A percentile compares a stretch with the other conserved stretches of the same genome.
Conservation (phyloP, 2,113 vertebrate genomes). For the Sturnira hondurensis region DNA sequence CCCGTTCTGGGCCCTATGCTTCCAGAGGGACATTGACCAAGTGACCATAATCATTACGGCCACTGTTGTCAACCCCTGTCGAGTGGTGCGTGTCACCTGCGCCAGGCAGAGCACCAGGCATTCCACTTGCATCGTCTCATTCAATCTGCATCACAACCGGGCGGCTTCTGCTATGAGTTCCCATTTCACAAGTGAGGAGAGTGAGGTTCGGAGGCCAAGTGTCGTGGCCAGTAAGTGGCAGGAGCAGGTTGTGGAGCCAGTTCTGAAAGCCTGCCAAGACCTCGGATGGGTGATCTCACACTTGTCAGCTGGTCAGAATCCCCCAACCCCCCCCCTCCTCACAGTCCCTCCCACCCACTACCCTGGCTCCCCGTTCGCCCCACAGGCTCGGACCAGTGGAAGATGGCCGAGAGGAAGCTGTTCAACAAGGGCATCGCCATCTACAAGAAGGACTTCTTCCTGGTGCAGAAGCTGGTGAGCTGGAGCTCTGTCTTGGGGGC, state of each 20-base stretch:
- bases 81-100: not conserved
- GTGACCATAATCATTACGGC: not conserved
- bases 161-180: not conserved
- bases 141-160: not conserved
- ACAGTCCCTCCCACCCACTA: not conserved
- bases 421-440: conserved; percentile 96
- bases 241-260: not conserved
- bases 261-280: not conserved
- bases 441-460: conserved; percentile 98
- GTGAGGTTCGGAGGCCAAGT: not conserved
- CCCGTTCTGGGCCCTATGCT: not conserved
- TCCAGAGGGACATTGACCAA: not conserved
- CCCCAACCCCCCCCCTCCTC: too few relatives aligned
- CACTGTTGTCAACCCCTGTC: rapidly evolving
- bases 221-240: not conserved
- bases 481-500: not conserved
- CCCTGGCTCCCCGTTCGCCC: not conserved
- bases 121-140: not conserved
- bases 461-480: conserved; percentile 97
- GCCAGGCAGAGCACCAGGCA: not conserved
- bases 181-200: not conserved
- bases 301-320: not conserved
- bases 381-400: conserved; percentile 95
- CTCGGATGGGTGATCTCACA: rapidly evolving
- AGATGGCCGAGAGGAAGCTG: conserved; percentile 88